Evolutionary conservation across 2,113 vertebrate genomes (phyloP).

Genomic region (Phrynosoma platyrhinos): DNA sequence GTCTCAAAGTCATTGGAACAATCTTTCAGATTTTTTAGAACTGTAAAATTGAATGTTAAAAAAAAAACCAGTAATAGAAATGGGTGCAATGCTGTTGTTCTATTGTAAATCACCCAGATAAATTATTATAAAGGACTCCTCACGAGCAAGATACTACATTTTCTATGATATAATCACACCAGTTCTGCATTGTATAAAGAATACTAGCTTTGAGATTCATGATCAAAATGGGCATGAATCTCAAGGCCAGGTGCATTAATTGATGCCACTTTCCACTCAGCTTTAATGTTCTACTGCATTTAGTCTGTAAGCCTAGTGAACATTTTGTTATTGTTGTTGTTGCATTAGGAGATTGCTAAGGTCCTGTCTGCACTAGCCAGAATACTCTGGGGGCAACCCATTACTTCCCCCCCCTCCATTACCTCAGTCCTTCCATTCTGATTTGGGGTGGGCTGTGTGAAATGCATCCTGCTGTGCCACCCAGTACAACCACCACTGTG

Average conservation of each 20-base stretch:
- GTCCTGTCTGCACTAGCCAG: too few relatives aligned
- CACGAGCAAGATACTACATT: not conserved
- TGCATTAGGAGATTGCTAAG: too few relatives aligned
- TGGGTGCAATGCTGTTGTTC: not conserved
- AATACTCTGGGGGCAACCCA: too few relatives aligned
- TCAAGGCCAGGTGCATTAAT: not conserved
- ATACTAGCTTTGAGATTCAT: too few relatives aligned
- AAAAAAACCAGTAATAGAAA: not conserved
- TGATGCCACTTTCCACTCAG: not conserved
- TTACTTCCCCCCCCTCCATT: too few relatives aligned
- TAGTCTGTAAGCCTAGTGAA: too few relatives aligned
- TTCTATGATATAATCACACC: not conserved
- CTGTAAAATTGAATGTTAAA: not conserved
- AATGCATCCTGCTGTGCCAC: too few relatives aligned
- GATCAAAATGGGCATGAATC: not conserved
- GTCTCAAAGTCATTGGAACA: not conserved
- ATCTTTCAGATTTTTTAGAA: not conserved
- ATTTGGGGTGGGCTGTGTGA: not conserved
- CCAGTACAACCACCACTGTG: too few relatives aligned
- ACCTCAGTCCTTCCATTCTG: too few relatives aligned
- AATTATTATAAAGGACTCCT: not conserved
- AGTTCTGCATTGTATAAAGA: not conserved
- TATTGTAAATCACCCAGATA: not conserved
- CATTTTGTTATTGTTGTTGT: too few relatives aligned
- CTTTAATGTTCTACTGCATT: not conserved